phyloP scores from a whole-genome alignment of 2,113 vertebrate genomes.

The Gavialis gangeticus region DNA sequence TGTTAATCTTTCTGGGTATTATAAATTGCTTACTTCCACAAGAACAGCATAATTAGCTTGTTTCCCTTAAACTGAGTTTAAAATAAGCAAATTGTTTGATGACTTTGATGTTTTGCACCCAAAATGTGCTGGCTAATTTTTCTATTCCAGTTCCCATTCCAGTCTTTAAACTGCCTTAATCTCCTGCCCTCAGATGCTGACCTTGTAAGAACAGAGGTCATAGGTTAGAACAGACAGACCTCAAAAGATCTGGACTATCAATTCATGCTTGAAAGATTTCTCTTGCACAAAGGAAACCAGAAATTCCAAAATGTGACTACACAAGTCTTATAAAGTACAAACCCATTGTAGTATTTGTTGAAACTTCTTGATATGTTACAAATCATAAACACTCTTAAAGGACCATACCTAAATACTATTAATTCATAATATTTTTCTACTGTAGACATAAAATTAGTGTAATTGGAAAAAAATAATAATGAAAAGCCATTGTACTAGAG shows the following conservation, averaged over 20 bases:
- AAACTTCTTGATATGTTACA: constrained; percentile 69
- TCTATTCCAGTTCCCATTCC: constrained; percentile 86
- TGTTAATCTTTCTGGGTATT: constrained; percentile 62
- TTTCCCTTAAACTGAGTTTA: constrained; percentile 81
- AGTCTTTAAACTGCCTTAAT: constrained; percentile 88
- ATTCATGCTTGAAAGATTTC: constrained; percentile 88
- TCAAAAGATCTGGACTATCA: constrained; percentile 87
- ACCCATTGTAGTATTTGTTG: constrained; percentile 60
- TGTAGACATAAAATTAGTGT: not conserved
- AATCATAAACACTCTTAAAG: constrained; percentile 37
- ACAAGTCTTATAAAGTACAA: constrained; percentile 70
- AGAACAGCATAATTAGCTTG: constrained; percentile 81
- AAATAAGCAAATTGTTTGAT: constrained; percentile 85
- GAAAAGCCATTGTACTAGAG: constrained; percentile 5
- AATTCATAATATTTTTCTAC: constrained; percentile 11
- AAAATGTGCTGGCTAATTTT: constrained; percentile 89
- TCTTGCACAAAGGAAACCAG: constrained; percentile 82
- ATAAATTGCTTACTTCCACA: constrained; percentile 69
- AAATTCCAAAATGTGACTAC: constrained; percentile 84
- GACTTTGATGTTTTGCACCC: constrained; percentile 87
- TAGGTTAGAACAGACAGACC: constrained; percentile 85
- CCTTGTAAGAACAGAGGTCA: constrained; percentile 86
- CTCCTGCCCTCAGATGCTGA: constrained; percentile 89
- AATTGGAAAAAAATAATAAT: not conserved
- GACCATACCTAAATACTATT: not conserved